Percentiles rank a stretch among this genome's conserved stretches.
Evolutionary conservation across 23 tunicate species (phyloP).

Genomic region (Aplidium turbinatum): DNA sequence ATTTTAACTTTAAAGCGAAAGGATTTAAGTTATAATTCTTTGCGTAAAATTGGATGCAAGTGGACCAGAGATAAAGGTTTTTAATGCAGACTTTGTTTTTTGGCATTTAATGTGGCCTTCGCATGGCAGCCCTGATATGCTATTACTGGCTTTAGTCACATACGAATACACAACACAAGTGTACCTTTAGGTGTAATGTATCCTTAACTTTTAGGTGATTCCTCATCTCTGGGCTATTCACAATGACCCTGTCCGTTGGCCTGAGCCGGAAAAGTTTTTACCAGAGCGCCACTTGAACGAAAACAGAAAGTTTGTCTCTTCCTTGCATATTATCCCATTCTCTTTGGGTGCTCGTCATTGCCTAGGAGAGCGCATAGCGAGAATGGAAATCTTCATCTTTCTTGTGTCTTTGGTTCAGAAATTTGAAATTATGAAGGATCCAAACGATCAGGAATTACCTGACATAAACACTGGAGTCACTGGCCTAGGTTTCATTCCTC

Average conservation of each 20-base stretch:
- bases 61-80: too few species aligned
- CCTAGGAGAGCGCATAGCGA: constrained; percentile 26
- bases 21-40: too few species aligned
- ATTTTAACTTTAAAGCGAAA: too few species aligned
- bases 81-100: too few species aligned
- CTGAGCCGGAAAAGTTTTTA: constrained; percentile 6
- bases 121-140: too few species aligned
- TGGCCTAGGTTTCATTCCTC: constrained; percentile 9
- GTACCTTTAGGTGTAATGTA: not conserved
- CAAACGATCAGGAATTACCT: not conserved
- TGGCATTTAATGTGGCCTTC: too few species aligned
- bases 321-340: constrained; percentile 16
- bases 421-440: constrained; percentile 6
- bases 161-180: too few species aligned
- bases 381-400: constrained; percentile 25
- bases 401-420: constrained; percentile 6
- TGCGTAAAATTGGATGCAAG: too few species aligned
- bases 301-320: constrained; percentile 18
- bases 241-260: constrained; percentile 22
- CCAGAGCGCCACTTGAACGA: constrained; percentile 30
- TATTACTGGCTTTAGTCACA: too few species aligned
- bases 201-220: not conserved
- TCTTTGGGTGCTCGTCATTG: constrained; percentile 13
- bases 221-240: constrained; percentile 26
- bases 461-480: constrained; percentile 9